Base-by-base conservation (phyloP, 2,113 vertebrate species). In the Antechinus flavipes region DNA sequence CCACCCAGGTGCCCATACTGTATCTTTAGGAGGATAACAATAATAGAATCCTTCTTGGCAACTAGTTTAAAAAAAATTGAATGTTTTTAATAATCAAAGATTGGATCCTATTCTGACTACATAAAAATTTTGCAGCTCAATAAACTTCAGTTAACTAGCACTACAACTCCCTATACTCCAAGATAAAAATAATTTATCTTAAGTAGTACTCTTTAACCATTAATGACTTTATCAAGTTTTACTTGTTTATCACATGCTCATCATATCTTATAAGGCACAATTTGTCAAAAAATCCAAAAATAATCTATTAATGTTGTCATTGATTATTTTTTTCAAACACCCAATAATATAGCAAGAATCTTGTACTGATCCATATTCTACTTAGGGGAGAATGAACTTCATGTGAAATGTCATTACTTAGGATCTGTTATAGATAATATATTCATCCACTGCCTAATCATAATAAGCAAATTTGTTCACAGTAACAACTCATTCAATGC, bases 391-490 rank as follows among this genome's bases (percentile, higher is more conserved):
- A 46, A 16, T 8, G 95, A 7, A 35, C 24, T 96, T 93, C 56
- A 94, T 93, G 92, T 52, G 22, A 97, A 94, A 89, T 91, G 27
- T 25, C 14, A 56, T 2, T 89, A 6, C 25, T 27, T 55, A 55
- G 47, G 25, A 47, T 94, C 30, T 49, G 0, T 61, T 90, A 22
- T 84, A 95, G 24, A 95, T 42, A 96, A 92, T 93, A 92, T 91
- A 92, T 89, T 23, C 8, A 90, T 49, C 5, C 54, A 93, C 23
- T 8, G 89, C 90, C 19, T 14, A 46, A 95, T 91, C 23, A 1
- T 25, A 91, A 54, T 90, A 94, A 93, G 55, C 3, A 92, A 52
- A 90, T 91, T 2, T 90, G 92, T 54, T 91, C n/a, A 54, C 53
- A 92, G 27, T 46, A 56, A 89, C 35, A 42, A 47, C 6, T 30